A percentile compares a stretch with the other conserved stretches of the same genome.
Conservation (phyloP, 1,140 invertebrate species). For the Bombus soroeensis region DNA sequence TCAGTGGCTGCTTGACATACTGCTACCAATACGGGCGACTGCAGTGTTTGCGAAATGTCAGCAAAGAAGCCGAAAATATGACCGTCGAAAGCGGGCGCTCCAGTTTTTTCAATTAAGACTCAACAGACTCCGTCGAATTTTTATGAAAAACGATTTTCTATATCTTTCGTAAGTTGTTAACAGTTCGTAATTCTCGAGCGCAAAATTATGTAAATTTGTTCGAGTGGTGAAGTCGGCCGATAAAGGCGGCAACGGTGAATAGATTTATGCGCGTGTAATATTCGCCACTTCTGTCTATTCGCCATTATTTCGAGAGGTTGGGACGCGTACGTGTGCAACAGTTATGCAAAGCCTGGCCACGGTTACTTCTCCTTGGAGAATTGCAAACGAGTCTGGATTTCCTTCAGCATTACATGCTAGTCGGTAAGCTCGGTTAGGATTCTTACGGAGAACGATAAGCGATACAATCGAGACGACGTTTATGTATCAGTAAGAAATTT, state of each 20-base stretch:
- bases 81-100: neutral
- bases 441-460: constrained; percentile 10
- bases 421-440: neutral
- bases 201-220: constrained; percentile 29
- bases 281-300: constrained; percentile 25
- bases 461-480: neutral
- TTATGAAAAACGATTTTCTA: neutral
- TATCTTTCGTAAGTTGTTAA: neutral
- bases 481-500: constrained; percentile 4
- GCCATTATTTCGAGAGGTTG: constrained; percentile 47
- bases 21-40: constrained; percentile 11
- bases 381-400: constrained; percentile 57
- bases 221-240: neutral
- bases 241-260: neutral
- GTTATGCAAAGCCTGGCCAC: constrained; percentile 50
- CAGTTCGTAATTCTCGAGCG: too few species aligned
- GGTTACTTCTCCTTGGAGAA: constrained; percentile 30
- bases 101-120: neutral
- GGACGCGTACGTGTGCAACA: constrained; percentile 28
- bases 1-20: constrained; percentile 41
- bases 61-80: constrained; percentile 20
- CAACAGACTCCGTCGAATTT: neutral
- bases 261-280: constrained; percentile 57
- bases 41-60: constrained; percentile 30
- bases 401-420: neutral